phyloP scores from a whole-genome alignment of 2,888 invertebrate species.

The Drosophila borborema region DNA sequence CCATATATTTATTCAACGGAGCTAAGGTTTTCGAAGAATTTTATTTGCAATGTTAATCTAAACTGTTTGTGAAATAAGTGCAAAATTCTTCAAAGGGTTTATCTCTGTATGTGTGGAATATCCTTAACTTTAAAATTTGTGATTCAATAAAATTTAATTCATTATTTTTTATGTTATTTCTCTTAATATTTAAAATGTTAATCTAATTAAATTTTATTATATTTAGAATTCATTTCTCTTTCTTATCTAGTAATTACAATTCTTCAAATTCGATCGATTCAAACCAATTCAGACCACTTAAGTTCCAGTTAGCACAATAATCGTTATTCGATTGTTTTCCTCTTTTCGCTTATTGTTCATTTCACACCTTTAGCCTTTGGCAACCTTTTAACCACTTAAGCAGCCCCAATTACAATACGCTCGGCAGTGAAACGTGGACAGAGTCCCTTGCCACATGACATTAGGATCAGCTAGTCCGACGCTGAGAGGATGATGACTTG shows the following conservation, averaged over 20 bases:
- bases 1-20: no score
- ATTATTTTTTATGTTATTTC: no score
- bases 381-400: conserved; percentile 44
- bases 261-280: background rate
- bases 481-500: conserved; percentile 1
- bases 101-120: background rate
- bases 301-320: conserved; percentile 26
- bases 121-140: background rate
- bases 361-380: conserved; percentile 4
- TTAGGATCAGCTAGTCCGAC: conserved; percentile 41
- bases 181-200: no score
- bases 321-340: conserved; percentile 17
- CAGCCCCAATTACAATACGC: conserved; percentile 35
- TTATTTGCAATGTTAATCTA: background rate
- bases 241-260: background rate
- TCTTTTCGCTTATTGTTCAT: conserved; percentile 7
- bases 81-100: background rate
- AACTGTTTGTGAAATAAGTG: background rate
- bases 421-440: conserved; percentile 1
- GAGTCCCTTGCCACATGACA: conserved; percentile 21
- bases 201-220: no score
- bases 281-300: conserved; percentile 8
- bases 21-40: no score
- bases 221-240: no score
- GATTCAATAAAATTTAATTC: no score